These are phyloP conservation scores for Catharus ustulatus DNA, from an alignment of 2,797 vertebrate species.

Conservation along the genomic window DNA sequence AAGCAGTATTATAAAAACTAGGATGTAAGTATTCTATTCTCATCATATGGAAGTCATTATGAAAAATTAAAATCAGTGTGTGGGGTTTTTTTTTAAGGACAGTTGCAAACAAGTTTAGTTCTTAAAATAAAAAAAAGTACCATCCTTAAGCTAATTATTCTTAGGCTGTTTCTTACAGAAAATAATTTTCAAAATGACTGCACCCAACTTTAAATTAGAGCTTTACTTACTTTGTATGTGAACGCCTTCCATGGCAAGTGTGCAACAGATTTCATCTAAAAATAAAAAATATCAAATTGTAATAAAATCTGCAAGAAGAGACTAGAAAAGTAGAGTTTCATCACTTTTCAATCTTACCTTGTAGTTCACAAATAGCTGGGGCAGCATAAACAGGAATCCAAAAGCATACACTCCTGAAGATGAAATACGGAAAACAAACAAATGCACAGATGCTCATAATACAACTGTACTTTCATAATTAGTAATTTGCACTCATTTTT, in stretches of 20 bases:
- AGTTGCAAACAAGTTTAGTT: neutral
- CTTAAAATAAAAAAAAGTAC: neutral
- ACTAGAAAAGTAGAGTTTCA: neutral
- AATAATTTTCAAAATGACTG: neutral
- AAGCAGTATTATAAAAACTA: neutral
- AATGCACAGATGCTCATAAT: neutral
- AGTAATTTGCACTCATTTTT: neutral
- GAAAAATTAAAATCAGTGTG: neutral
- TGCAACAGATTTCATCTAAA: conserved; percentile 90
- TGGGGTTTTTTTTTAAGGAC: neutral
- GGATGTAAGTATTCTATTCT: neutral
- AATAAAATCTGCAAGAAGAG: neutral
- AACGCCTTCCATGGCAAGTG: conserved; percentile 95
- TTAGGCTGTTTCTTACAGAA: neutral
- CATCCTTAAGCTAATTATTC: neutral
- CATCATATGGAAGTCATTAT: neutral
- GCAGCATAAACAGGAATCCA: conserved; percentile 94
- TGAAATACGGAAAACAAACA: neutral
- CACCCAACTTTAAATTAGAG: neutral
- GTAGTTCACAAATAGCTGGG: conserved; percentile 95
- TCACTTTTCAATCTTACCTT: conserved; percentile 81
- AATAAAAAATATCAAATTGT: conserved; percentile 27
- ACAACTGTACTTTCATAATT: neutral
- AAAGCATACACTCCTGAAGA: conserved; percentile 92
- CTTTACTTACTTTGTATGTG: conserved; percentile 90